Conservation (phyloP, 2,797 vertebrate genomes). For the Garrulus glandarius region DNA sequence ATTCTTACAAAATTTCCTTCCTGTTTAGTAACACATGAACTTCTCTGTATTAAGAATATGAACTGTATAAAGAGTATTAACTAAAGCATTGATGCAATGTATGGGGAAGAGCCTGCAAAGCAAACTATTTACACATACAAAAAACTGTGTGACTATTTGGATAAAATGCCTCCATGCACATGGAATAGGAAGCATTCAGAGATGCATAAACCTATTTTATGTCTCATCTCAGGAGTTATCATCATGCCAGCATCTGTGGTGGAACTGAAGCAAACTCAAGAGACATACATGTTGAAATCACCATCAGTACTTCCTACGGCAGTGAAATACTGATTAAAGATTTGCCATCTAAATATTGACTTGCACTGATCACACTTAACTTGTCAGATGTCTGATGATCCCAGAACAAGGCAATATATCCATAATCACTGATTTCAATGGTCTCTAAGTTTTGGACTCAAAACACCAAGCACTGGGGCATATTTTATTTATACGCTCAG, state of each 20-base stretch:
- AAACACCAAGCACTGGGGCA: neutral
- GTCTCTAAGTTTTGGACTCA: neutral
- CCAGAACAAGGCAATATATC: neutral
- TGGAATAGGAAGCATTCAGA: neutral
- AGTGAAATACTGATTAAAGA: neutral
- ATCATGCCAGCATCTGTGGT: neutral
- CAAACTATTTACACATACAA: neutral
- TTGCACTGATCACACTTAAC: neutral
- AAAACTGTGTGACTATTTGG: neutral
- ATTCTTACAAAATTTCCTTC: neutral
- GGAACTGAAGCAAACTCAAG: neutral
- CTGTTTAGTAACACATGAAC: neutral
- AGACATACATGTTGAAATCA: neutral
- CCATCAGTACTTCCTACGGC: neutral
- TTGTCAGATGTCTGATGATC: neutral
- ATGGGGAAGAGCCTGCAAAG: neutral
- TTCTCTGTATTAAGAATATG: neutral
- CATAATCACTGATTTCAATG: neutral
- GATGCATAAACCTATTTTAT: neutral
- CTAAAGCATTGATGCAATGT: neutral
- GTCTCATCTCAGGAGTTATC: neutral
- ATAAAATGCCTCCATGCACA: neutral
- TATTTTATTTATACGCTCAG: neutral
- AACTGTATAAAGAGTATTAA: neutral
- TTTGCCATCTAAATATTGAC: neutral